phyloP scores from a whole-genome alignment of 2,113 vertebrate genomes.

The Campylorhamphus procurvoides region DNA sequence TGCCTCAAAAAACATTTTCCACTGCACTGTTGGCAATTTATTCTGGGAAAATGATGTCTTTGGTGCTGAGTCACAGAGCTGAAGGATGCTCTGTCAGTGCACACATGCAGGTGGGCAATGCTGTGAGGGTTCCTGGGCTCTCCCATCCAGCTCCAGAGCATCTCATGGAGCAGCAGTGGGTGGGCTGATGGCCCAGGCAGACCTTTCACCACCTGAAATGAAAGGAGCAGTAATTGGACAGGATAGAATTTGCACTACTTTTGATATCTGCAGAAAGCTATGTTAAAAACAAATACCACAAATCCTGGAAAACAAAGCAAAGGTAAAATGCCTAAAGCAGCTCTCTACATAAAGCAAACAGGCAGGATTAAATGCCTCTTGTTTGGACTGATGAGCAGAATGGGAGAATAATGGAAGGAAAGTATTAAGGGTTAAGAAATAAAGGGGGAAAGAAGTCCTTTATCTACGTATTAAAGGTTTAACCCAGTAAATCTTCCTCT shows the following conservation, averaged over 20 bases:
- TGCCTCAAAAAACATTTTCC: not conserved
- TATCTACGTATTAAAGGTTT: conserved; percentile 43
- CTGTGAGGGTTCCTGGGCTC: not conserved
- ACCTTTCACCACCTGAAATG: not conserved
- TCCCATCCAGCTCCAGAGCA: not conserved
- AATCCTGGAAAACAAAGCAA: not conserved
- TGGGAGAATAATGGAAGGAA: not conserved
- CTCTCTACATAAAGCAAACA: not conserved
- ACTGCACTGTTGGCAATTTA: not conserved
- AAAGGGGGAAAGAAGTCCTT: not conserved
- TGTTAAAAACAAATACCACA: not conserved
- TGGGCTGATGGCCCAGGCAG: not conserved
- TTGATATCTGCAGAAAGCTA: not conserved
- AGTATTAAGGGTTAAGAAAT: not conserved
- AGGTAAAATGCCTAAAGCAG: not conserved
- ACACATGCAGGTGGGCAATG: rapidly evolving
- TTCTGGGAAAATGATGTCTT: not conserved
- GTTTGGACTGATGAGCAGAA: not conserved
- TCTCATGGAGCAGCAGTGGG: not conserved
- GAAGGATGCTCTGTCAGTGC: not conserved
- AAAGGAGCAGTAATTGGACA: not conserved
- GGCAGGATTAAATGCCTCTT: not conserved
- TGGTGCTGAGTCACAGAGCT: not conserved
- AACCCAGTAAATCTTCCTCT: conserved; percentile 22
- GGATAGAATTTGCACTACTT: not conserved